These are phyloP conservation scores for Euglossa dilemma DNA, from an alignment of 1,140 invertebrate genomes.

Conservation along the genomic window DNA sequence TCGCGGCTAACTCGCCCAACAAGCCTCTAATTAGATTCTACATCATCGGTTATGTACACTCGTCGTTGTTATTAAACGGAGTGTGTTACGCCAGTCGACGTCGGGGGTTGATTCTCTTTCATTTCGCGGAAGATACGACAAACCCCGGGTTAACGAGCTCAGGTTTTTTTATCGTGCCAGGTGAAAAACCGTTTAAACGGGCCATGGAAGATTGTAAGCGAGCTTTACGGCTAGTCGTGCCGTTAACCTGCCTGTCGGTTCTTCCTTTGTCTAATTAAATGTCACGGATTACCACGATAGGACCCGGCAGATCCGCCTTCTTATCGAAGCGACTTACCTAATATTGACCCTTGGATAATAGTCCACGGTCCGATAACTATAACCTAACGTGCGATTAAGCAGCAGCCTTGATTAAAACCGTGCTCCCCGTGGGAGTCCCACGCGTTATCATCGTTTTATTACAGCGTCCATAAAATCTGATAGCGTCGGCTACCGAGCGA, in stretches of 20 bases:
- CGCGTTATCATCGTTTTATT: background rate
- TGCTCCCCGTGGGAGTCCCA: background rate
- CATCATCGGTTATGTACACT: conserved; percentile 22
- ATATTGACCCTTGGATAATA: background rate
- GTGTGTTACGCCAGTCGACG: conserved; percentile 1
- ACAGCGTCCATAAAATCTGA: background rate
- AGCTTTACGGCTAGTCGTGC: background rate
- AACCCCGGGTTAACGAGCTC: conserved; percentile 14
- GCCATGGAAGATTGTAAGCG: background rate
- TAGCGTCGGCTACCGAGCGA: background rate
- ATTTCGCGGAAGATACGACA: conserved; percentile 9
- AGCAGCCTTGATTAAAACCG: background rate
- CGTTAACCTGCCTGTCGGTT: background rate
- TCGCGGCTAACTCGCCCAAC: conserved; percentile 8
- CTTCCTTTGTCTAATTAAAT: conserved; percentile 23
- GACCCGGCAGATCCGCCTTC: background rate
- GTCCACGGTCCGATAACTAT: too few species aligned
- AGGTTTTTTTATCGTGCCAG: conserved; percentile 3
- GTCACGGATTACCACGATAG: background rate
- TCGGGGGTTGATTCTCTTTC: conserved; percentile 5
- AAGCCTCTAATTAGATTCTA: conserved; percentile 26
- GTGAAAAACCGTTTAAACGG: conserved; percentile 36
- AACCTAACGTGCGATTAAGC: too few species aligned
- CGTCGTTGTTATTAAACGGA: conserved; percentile 19
- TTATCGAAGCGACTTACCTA: background rate